A percentile compares a stretch with the other conserved stretches of the same genome.
Conservation (phyloP, 2,888 invertebrate genomes). For the Frankliniella intonsa region DNA sequence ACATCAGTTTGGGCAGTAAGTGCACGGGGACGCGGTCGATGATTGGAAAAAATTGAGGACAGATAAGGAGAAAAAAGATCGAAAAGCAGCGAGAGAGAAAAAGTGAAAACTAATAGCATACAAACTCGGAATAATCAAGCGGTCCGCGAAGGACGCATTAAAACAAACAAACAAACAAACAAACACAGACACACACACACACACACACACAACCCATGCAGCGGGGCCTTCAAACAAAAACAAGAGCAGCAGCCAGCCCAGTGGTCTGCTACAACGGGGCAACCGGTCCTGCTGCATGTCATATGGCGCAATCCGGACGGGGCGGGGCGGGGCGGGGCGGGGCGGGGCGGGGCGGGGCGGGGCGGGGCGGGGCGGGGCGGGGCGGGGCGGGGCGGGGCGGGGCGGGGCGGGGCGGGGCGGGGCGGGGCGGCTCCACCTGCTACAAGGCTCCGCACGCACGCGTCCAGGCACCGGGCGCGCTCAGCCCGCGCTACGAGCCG, state of each 20-base stretch:
- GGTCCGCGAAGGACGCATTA: too few relatives aligned
- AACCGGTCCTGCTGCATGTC: neutral
- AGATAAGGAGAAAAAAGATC: neutral
- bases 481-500: too few relatives aligned
- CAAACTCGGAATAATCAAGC: too few relatives aligned
- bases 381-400: neutral
- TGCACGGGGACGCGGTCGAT: neutral
- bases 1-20: too few relatives aligned
- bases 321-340: neutral
- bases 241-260: neutral
- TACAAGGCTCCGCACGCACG: neutral
- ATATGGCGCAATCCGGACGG: neutral
- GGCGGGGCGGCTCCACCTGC: neutral
- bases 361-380: neutral
- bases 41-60: neutral
- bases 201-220: too few relatives aligned
- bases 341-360: neutral
- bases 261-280: neutral
- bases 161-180: too few relatives aligned
- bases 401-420: neutral
- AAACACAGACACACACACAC: too few relatives aligned
- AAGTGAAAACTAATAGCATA: too few relatives aligned
- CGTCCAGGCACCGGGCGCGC: too few relatives aligned
- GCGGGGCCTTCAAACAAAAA: neutral
- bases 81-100: neutral